Conservation (phyloP, 2,113 vertebrate species). For the Rostratula benghalensis region DNA sequence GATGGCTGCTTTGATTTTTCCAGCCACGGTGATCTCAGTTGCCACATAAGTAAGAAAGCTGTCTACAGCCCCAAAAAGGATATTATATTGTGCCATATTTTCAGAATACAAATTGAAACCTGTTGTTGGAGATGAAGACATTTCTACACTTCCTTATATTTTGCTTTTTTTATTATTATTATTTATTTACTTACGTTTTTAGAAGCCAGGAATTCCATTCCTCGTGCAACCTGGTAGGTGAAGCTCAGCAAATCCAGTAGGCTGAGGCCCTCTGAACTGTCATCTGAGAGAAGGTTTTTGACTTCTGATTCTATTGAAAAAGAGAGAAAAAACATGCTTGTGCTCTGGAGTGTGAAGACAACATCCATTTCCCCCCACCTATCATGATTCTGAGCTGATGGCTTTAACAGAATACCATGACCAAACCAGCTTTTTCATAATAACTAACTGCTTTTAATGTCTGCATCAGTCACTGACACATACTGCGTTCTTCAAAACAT, state of each 20-base stretch:
- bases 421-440: background rate
- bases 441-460: background rate
- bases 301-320: slow-evolving; percentile 81
- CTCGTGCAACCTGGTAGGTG: slow-evolving; percentile 95
- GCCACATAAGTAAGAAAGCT: background rate
- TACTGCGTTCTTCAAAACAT: background rate
- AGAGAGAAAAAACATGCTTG: background rate
- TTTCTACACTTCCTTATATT: background rate
- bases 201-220: slow-evolving; percentile 97
- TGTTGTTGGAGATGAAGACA: background rate
- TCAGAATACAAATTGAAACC: background rate
- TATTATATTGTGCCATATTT: background rate
- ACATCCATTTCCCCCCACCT: background rate
- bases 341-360: background rate
- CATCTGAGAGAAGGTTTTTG: slow-evolving; percentile 88
- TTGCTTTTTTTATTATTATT: background rate
- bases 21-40: background rate
- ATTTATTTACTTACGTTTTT: slow-evolving; percentile 89
- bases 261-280: slow-evolving; percentile 85
- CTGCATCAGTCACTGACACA: background rate
- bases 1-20: background rate
- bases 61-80: background rate
- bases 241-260: slow-evolving; percentile 94
- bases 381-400: background rate
- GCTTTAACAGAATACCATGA: background rate